Evolutionary conservation across 2,888 invertebrate species (phyloP), one percentile per base, ranked within the genome.

Genomic region (Acleris emargana): DNA sequence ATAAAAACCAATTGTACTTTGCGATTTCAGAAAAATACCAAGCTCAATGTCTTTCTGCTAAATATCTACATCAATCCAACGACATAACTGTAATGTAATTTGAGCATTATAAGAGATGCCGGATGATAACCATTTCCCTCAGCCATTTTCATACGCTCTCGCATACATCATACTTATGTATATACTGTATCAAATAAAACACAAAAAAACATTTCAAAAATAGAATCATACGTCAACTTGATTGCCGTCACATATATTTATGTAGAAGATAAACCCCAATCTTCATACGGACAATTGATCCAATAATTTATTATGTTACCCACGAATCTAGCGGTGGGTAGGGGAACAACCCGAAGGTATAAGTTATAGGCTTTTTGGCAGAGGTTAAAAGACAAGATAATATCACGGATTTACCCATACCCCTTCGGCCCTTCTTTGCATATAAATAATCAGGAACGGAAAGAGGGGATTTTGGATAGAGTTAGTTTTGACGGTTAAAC

Each of bases 301-400:
- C 42, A 45, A 55, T 51, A 64, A 64, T 60, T 55, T 64, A 64
- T 64, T 43, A 60, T 64, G 49, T 55, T 60, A 64, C 54, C 64
- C 55, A 43, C 28, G 47, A 32, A 58, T 49, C 52, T 54, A 38
- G 47, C 49, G 28, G 28, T 58, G 25, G 51, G 38, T 58, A 49
- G 52, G 28, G 58, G 58, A 42, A 52, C 32, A 53, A 38, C 52
- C 67, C 60, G 43, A 50, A 49, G 50, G 61, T 67, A 68, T 68
- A 68, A 68, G 50, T 63, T 63, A 69, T 57, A 45, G 59, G 49
- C 60, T 53, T 60, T 64, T 66, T 42, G 64, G 28, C 68, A 62
- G 58, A 68, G 66, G 69, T 69, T 67, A 68, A 66, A 63, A 69
- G 66, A 69, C 68, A 62, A 68, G 68, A 66, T 69, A 68, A 69